Evolutionary conservation across 92 coral and sea anemone genomes (phyloP), one percentile per base, ranked within the genome.

Genomic region (Zoanthus sociatus): DNA sequence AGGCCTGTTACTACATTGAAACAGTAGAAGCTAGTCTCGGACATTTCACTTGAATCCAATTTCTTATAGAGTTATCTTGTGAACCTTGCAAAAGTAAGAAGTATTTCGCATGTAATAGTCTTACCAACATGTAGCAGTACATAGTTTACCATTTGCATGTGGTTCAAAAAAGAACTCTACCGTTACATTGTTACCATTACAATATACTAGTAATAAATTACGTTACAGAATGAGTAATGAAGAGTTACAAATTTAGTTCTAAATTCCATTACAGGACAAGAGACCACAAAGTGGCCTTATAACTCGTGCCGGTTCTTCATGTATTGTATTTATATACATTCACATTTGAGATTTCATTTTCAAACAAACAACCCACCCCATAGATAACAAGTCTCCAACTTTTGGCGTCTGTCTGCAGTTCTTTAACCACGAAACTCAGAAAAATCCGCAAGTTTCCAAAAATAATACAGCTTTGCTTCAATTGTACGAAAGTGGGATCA

Each of bases 361-460:
- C 78, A 74, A 74, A 74, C 78, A 74, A 74, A 74, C 55, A 74
- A 48, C 78, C 51, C 78, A 74, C 48, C 60, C 78, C 78, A 74
- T 74, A 20, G 78, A 74, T 74, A 74, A 74, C 78, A 74, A 74
- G 78, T 74, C 78, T 74, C 78, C 78, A 74, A 74, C n/a, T 74
- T 74, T 74, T 74, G 78, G 78, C 78, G 60, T 74, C 42, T 76
- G 63, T 76, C 79, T 76, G 51, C 78, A 74, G 61, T 74, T 74
- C 61, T 74, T 74, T 42, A 74, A 74, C 78, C 60, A 74, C 78
- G 78, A 46, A 76, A n/a, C n/a, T n/a, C n/a, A n/a, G n/a, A n/a
- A n/a, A n/a, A n/a, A n/a, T n/a, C n/a, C n/a, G 79, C 79, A 76
- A 76, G 79, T 76, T 76, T 76, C 79, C 79, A 76, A 76, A 76